Evolutionary conservation across 2,113 vertebrate genomes (phyloP).

Genomic region (Ochotona princeps): DNA sequence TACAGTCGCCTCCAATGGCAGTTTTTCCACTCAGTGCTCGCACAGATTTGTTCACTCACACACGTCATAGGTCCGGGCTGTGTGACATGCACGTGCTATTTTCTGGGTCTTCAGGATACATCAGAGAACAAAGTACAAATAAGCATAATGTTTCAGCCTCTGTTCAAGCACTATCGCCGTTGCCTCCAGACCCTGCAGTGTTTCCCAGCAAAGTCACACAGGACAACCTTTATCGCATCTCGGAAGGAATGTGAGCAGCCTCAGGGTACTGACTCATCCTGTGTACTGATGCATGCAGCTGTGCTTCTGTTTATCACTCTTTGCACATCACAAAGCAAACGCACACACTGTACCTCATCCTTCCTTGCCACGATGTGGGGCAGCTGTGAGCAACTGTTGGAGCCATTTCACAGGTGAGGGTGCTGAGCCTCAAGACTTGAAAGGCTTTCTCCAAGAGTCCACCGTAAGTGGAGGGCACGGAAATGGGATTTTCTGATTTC

Average conservation of each 20-base stretch:
- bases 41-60: not conserved
- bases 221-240: not conserved
- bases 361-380: not conserved
- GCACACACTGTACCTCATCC: not conserved
- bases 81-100: not conserved
- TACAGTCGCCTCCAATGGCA: not conserved
- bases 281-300: too few species aligned
- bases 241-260: not conserved
- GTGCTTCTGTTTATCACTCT: not conserved
- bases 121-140: not conserved
- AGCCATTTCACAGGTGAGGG: not conserved
- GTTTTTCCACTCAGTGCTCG: not conserved
- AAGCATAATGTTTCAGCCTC: not conserved
- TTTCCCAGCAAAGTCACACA: not conserved
- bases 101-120: not conserved
- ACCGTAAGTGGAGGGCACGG: not conserved
- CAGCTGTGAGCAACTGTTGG: not conserved
- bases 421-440: not conserved
- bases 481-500: not conserved
- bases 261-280: not conserved
- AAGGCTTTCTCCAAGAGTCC: slow-evolving; percentile 4
- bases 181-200: not conserved
- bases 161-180: not conserved
- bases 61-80: not conserved
- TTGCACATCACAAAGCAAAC: not conserved